Conservation (phyloP, 2,113 vertebrate species). For the Barbus barbus region DNA sequence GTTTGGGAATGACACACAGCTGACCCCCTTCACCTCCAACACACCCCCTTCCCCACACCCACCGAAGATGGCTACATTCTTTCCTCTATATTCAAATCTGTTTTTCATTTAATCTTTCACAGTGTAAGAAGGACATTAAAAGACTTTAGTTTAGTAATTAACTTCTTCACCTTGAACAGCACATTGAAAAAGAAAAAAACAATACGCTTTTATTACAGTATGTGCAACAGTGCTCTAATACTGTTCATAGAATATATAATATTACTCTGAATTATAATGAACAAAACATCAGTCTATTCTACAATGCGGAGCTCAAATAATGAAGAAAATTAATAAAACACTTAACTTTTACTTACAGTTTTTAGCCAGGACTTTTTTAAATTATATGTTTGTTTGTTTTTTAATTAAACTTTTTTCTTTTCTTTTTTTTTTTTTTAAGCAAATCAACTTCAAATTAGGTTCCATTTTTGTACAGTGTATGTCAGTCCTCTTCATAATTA, state of each 20-base stretch:
- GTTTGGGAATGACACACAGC: slow-evolving; percentile 44
- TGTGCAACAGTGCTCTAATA: neutral
- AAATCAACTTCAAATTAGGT: neutral
- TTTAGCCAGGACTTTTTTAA: neutral
- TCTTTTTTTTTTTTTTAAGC: neutral
- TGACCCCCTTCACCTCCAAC: slow-evolving; percentile 39
- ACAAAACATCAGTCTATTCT: neutral
- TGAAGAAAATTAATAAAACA: too few species aligned
- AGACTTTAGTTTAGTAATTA: neutral
- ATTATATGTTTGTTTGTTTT: neutral
- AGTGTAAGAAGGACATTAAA: neutral
- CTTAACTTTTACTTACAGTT: neutral
- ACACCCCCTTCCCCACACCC: neutral
- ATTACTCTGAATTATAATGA: neutral
- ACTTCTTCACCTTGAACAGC: neutral
- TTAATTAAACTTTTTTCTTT: neutral
- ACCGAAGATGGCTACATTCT: slow-evolving; percentile 19
- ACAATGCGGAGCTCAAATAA: neutral
- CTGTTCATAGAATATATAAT: neutral
- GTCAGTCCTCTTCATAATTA: too few species aligned
- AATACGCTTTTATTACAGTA: neutral
- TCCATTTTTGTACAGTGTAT: too few species aligned
- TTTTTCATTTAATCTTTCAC: neutral
- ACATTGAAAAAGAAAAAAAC: neutral
- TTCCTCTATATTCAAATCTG: neutral